Evolutionary conservation across 1,140 invertebrate genomes (phyloP).

Genomic region (Eulimnadia texana): DNA sequence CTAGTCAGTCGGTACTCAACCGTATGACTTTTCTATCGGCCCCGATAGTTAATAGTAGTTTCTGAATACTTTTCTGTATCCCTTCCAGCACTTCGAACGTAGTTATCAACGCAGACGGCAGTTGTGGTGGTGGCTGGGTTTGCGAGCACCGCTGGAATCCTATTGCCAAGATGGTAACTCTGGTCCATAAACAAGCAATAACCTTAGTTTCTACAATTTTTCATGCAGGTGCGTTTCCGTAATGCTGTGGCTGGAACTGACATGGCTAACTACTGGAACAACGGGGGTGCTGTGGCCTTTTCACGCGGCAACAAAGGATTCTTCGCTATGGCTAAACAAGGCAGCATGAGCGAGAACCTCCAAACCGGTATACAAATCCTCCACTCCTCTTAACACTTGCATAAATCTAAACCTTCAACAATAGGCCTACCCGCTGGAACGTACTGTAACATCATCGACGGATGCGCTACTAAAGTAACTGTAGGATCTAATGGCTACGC

Average conservation of each 20-base stretch:
- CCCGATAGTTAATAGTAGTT: too few species aligned
- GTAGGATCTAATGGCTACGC: constrained; percentile 26
- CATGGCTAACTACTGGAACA: constrained; percentile 25
- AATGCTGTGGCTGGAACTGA: constrained; percentile 23
- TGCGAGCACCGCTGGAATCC: constrained; percentile 38
- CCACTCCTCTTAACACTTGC: too few species aligned
- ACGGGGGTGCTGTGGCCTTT: constrained; percentile 25
- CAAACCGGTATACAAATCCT: constrained; percentile 23
- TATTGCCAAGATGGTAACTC: constrained; percentile 35
- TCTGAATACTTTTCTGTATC: neutral
- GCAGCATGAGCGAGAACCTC: constrained; percentile 18
- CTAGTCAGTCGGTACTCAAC: too few species aligned
- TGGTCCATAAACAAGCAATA: neutral
- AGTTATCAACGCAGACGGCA: constrained; percentile 26
- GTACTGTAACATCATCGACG: constrained; percentile 31
- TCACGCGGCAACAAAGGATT: constrained; percentile 24
- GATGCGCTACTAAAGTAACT: constrained; percentile 21
- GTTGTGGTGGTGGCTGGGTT: constrained; percentile 36
- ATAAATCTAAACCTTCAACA: neutral
- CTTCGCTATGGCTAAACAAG: constrained; percentile 25
- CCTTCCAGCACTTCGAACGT: constrained; percentile 28
- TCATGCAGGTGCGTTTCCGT: constrained; percentile 19
- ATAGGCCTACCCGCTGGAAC: constrained; percentile 29
- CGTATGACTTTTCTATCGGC: too few species aligned
- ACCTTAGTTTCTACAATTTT: neutral